Base-by-base conservation (phyloP, 2,888 invertebrate genomes). In the Caenorhabditis doughertyi region DNA sequence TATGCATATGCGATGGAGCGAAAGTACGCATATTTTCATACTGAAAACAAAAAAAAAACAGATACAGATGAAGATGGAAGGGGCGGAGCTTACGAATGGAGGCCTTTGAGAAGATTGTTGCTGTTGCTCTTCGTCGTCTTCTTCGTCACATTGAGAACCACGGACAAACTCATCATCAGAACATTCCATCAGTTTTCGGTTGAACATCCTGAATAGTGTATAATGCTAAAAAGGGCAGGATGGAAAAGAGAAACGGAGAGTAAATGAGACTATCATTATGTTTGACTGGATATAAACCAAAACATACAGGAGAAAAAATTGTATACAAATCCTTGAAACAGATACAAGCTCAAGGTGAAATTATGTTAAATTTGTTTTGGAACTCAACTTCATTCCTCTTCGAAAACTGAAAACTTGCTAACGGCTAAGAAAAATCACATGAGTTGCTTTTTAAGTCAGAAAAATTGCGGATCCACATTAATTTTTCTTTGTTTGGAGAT, bases 1-100 rank as follows among this genome's bases (percentile, higher is more conserved):
- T 83, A 49, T 83, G 83, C 83, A 83, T 83, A 47, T 83, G 83
- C 0, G 83, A 83, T 1, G 83, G 83, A n/a, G 79, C 83, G 53
- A 83, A 83, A 39, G 83, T 71, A 29, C 83, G 74, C 67, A 83
- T 76, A 51, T 67, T 79, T 32, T 83, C 83, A 62, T 79, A 74
- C 83, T 83, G 71, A 2, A 82, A 79, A 42, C n/a, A 11, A 35
- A 32, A 47, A 49, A 29, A 18, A 23, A 13, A 39, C 13, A 39
- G 11, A 39, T 7, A 44, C 58, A 1, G 18, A 44, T 23, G 39
- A 53, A 47, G 21, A 44, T 23, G 39, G 44, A 47, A 16, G 18
- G 58, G 68, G 72, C 72, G 72, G 62, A 29, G 64, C 79, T 49
- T 62, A 83, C 82, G 60, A 83, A 83, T 70, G 65, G 79, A 23